Conservation (phyloP, 2,797 vertebrate species). For the Enteromius unitaeniatus region DNA sequence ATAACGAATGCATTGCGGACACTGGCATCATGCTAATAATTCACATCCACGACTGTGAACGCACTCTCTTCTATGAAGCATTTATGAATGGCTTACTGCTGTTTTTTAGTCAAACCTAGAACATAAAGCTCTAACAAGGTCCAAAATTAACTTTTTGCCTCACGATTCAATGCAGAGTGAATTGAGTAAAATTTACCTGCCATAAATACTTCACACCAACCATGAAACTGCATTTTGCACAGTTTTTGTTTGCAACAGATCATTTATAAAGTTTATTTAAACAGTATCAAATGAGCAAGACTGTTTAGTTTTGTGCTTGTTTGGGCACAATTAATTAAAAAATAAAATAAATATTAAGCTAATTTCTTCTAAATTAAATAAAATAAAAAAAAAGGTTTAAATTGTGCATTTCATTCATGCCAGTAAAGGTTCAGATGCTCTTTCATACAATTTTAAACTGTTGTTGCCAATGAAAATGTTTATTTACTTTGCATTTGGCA, state of each 20-base stretch:
- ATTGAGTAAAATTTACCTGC: neutral
- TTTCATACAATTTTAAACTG: neutral
- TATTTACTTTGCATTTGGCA: neutral
- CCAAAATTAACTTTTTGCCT: neutral
- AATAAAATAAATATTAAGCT: neutral
- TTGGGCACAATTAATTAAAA: neutral
- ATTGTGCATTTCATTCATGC: too few species aligned
- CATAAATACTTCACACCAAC: neutral
- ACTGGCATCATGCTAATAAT: constrained; percentile 66
- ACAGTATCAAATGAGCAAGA: neutral
- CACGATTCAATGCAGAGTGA: neutral
- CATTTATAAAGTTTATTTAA: neutral
- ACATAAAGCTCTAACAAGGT: constrained; percentile 51
- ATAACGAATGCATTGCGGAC: constrained; percentile 68
- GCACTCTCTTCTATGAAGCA: constrained; percentile 27
- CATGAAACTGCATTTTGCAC: neutral
- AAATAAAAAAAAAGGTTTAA: too few species aligned
- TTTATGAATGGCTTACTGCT: constrained; percentile 62
- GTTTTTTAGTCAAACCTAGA: constrained; percentile 38
- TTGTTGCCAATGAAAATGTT: neutral
- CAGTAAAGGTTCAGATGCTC: neutral
- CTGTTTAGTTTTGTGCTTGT: neutral
- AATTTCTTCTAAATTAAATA: neutral
- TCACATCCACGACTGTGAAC: constrained; percentile 63
- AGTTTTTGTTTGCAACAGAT: neutral